Percentiles rank a stretch among this genome's conserved stretches.
phyloP scores from a whole-genome alignment of 37 sponge, comb jelly and placozoan species.

The Eunapius fragilis region DNA sequence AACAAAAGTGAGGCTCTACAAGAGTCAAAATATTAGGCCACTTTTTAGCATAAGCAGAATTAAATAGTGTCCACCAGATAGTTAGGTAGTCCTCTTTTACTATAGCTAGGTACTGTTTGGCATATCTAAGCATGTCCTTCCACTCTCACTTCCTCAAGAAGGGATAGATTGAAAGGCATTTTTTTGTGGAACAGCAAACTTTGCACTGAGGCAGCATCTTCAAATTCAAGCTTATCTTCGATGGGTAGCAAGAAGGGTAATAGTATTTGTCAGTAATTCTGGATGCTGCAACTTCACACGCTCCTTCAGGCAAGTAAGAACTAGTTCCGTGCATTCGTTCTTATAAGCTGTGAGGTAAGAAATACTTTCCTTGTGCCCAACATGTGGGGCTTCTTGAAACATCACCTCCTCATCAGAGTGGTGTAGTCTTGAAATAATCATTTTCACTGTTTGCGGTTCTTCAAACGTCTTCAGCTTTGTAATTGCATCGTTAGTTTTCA shows the following conservation, averaged over 20 bases:
- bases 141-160: slow-evolving; percentile 66
- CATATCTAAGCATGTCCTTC: slow-evolving; percentile 71
- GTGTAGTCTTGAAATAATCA: slow-evolving; percentile 34
- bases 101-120: slow-evolving; percentile 58
- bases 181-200: background rate
- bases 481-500: slow-evolving; percentile 26
- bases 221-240: slow-evolving; percentile 40
- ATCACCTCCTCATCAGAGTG: background rate
- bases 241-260: slow-evolving; percentile 25
- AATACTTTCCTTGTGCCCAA: background rate
- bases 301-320: slow-evolving; percentile 12
- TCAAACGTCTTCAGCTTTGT: slow-evolving; percentile 26
- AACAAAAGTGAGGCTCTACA: slow-evolving; percentile 46
- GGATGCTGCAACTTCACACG: slow-evolving; percentile 24
- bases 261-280: slow-evolving; percentile 26
- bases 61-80: slow-evolving; percentile 79
- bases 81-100: slow-evolving; percentile 30
- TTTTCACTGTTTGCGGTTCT: slow-evolving; percentile 49
- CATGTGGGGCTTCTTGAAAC: slow-evolving; percentile 28
- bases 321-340: background rate
- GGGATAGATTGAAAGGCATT: slow-evolving; percentile 10
- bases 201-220: slow-evolving; percentile 9
- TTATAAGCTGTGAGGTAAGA: slow-evolving; percentile 8
- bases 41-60: slow-evolving; percentile 43
- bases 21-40: too few relatives aligned